A percentile compares a stretch with the other conserved stretches of the same genome.
phyloP scores from a whole-genome alignment of 2,113 vertebrate genomes.

The Labrus mixtus region DNA sequence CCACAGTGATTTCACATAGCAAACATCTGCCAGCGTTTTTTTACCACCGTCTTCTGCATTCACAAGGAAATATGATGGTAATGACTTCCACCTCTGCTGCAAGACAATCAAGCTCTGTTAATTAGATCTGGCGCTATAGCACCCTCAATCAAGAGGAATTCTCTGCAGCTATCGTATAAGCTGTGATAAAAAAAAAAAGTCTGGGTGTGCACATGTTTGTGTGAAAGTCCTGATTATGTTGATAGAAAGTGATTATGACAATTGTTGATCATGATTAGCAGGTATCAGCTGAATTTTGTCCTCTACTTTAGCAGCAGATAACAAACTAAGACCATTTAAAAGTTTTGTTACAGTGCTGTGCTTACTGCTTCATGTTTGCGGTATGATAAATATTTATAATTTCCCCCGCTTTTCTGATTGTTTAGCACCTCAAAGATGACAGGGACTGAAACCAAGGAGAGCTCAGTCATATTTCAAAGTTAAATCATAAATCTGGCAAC shows the following conservation, averaged over 20 bases:
- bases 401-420: neutral
- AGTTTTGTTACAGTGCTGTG: neutral
- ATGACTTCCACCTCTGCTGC: conserved; percentile 73
- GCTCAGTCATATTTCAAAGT: no score
- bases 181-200: conserved; percentile 33
- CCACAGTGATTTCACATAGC: conserved; percentile 10
- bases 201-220: conserved; percentile 9
- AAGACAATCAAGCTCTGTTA: conserved; percentile 73
- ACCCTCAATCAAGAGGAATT: conserved; percentile 67
- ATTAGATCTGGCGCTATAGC: conserved; percentile 68
- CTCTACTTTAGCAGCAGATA: conserved; percentile 17
- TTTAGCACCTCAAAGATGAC: neutral
- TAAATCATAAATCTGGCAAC: no score
- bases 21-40: conserved; percentile 53
- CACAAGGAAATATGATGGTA: conserved; percentile 55
- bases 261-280: conserved; percentile 59
- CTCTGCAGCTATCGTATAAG: conserved; percentile 48
- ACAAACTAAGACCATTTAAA: conserved; percentile 3
- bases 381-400: neutral
- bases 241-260: conserved; percentile 43
- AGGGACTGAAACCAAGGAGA: no score
- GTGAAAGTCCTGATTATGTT: conserved; percentile 39
- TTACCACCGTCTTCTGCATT: conserved; percentile 31
- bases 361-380: neutral
- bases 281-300: conserved; percentile 14